Percentiles rank a stretch among this genome's conserved stretches.
Conservation (phyloP, 2,888 invertebrate genomes). For the Chrysodeixis includens region DNA sequence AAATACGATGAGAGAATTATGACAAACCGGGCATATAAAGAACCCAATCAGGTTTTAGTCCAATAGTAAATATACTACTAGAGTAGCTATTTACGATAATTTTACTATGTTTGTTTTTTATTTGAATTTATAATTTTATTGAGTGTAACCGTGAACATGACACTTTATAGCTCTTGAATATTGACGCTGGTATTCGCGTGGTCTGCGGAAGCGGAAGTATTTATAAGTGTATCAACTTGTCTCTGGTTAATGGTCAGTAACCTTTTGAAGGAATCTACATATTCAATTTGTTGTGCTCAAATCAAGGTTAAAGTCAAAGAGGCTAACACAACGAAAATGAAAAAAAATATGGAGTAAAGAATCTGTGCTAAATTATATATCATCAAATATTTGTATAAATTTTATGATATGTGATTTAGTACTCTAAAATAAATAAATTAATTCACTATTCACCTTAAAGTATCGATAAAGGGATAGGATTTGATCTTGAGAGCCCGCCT, state of each 20-base stretch:
- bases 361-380: no score
- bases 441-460: slow-evolving; percentile 34
- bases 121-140: slow-evolving; percentile 4
- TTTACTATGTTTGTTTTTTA: neutral
- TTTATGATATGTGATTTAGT: no score
- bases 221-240: slow-evolving; percentile 24
- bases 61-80: neutral
- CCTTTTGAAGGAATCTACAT: slow-evolving; percentile 16
- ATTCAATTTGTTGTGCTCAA: neutral
- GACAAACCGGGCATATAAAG: slow-evolving; percentile 9
- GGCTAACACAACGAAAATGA: neutral
- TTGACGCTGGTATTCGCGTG: neutral
- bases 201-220: slow-evolving; percentile 54
- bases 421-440: no score
- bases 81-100: neutral
- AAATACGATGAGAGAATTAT: slow-evolving; percentile 26
- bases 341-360: no score
- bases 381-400: no score
- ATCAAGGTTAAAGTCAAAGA: neutral
- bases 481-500: slow-evolving; percentile 59
- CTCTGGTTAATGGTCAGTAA: slow-evolving; percentile 23
- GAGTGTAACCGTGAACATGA: neutral
- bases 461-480: slow-evolving; percentile 63
- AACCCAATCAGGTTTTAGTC: neutral
- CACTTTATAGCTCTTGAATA: neutral